Evolutionary conservation across 2,113 vertebrate genomes (phyloP).

Genomic region (Sminthopsis crassicaudata): DNA sequence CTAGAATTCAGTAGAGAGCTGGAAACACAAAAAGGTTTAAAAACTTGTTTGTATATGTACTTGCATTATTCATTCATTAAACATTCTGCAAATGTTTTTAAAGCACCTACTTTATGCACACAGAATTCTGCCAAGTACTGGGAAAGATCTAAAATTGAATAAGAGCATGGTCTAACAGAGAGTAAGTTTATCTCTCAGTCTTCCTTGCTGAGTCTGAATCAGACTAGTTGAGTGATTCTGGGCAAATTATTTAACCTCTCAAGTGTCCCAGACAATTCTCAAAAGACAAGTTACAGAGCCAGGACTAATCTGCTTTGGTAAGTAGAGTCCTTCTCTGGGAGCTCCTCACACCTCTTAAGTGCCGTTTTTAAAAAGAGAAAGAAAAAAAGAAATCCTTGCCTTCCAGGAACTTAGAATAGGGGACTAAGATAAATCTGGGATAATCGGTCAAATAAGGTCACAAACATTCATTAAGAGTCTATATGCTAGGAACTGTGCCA

Average conservation of each 20-base stretch:
- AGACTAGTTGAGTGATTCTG: background rate
- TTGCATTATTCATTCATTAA: background rate
- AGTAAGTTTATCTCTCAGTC: background rate
- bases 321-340: background rate
- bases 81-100: background rate
- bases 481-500: too few relatives aligned
- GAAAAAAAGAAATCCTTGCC: background rate
- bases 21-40: background rate
- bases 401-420: background rate
- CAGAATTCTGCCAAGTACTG: background rate
- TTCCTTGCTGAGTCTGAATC: background rate
- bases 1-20: background rate
- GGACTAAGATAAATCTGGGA: background rate
- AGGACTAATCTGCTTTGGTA: background rate
- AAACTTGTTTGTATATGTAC: background rate
- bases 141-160: background rate
- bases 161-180: background rate
- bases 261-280: background rate
- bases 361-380: background rate
- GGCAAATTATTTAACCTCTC: too few relatives aligned
- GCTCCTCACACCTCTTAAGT: background rate
- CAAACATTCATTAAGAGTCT: too few relatives aligned
- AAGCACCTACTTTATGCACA: background rate
- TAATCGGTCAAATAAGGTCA: background rate
- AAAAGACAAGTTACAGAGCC: background rate